A percentile compares a stretch with the other conserved stretches of the same genome.
These are phyloP conservation scores for Tragelaphus imberbis DNA, from an alignment of 2,113 vertebrate genomes.

Conservation along the genomic window DNA sequence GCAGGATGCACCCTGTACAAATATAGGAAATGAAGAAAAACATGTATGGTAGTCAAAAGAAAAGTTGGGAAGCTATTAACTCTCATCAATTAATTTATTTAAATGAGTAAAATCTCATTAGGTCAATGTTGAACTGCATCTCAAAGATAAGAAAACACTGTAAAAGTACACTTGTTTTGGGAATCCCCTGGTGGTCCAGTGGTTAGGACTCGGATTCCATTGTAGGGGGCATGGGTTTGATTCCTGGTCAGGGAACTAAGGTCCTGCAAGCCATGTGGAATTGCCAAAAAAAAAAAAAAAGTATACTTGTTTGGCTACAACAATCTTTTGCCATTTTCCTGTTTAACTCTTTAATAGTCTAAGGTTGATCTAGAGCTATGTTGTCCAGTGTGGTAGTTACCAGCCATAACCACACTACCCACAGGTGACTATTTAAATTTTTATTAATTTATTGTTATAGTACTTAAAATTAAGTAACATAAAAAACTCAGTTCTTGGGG, in stretches of 20 bases:
- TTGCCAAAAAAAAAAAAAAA: background rate
- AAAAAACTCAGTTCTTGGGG: background rate
- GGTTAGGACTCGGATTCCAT: background rate
- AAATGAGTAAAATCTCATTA: background rate
- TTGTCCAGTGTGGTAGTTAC: background rate
- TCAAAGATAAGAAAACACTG: background rate
- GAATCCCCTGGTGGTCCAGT: background rate
- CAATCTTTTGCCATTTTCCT: background rate
- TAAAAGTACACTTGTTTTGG: background rate
- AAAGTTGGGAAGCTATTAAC: background rate
- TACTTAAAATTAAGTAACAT: conserved; percentile 10
- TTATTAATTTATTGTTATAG: background rate
- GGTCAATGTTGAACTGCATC: background rate
- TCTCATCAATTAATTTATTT: background rate
- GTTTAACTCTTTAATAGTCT: background rate
- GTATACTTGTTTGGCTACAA: background rate
- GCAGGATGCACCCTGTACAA: background rate
- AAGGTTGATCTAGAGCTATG: background rate
- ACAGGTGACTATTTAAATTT: background rate
- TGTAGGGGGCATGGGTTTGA: background rate
- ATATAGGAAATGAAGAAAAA: background rate
- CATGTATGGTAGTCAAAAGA: background rate
- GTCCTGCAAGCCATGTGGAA: background rate
- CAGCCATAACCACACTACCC: background rate
- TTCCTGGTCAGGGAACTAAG: background rate